A percentile compares a stretch with the other conserved stretches of the same genome.
These are phyloP conservation scores for Lithobates sylvaticus DNA, from an alignment of 2,797 vertebrate genomes.

Conservation along the genomic window DNA sequence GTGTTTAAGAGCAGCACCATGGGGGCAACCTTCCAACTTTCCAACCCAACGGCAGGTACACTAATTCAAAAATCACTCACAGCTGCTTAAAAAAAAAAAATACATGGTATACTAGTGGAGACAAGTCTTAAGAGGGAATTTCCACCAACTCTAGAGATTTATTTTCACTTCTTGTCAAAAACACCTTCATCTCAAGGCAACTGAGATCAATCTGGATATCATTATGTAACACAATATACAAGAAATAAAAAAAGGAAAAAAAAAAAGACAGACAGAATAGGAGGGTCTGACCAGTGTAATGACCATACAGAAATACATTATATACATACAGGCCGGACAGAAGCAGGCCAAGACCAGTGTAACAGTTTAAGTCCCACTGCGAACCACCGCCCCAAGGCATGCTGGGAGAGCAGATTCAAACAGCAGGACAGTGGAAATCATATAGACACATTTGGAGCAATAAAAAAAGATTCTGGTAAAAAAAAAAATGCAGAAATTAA, in stretches of 20 bases:
- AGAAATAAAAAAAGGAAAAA: not conserved
- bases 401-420: slow-evolving; percentile 46
- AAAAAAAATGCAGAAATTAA: slow-evolving; percentile 20
- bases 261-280: slow-evolving; percentile 25
- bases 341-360: slow-evolving; percentile 57
- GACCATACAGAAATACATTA: slow-evolving; percentile 58
- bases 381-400: slow-evolving; percentile 45
- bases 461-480: slow-evolving; percentile 33
- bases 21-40: no score
- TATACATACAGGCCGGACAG: slow-evolving; percentile 59
- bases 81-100: no score
- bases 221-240: not conserved
- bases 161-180: no score
- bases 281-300: slow-evolving; percentile 59
- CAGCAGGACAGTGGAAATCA: slow-evolving; percentile 33
- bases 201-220: not conserved
- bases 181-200: not conserved
- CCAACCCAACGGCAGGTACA: no score
- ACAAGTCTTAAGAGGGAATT: no score
- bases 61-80: no score
- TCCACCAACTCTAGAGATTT: no score
- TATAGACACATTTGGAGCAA: slow-evolving; percentile 38
- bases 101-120: no score
- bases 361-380: slow-evolving; percentile 33
- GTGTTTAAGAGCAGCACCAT: no score